These are phyloP conservation scores for Choristoneura rosaceana DNA, from an alignment of 2,888 invertebrate genomes.

Conservation along the genomic window DNA sequence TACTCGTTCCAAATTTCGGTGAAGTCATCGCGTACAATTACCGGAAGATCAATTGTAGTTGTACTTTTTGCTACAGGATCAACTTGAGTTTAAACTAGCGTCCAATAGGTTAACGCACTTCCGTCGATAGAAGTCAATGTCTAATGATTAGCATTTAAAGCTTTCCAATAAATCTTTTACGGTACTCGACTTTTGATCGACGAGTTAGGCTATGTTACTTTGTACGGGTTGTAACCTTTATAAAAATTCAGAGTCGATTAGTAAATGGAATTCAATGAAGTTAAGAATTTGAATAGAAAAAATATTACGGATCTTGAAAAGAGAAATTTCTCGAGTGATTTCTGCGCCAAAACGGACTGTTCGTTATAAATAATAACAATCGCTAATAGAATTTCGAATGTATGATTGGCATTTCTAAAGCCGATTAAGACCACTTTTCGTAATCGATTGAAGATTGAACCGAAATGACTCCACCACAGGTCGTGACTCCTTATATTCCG, in stretches of 20 bases:
- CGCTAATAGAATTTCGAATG: constrained; percentile 25
- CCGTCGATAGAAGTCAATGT: constrained; percentile 32
- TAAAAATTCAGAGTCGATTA: not conserved
- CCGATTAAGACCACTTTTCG: constrained; percentile 57
- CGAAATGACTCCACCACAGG: constrained; percentile 53
- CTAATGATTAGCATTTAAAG: constrained; percentile 38
- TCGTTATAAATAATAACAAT: constrained; percentile 17
- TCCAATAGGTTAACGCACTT: constrained; percentile 39
- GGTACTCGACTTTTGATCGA: constrained; percentile 24
- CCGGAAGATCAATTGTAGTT: constrained; percentile 32
- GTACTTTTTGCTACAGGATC: constrained; percentile 30
- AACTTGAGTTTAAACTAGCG: constrained; percentile 27
- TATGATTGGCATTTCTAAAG: constrained; percentile 43
- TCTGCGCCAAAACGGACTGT: not conserved
- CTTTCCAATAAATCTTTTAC: constrained; percentile 30
- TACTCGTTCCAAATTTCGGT: constrained; percentile 20
- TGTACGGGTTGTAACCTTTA: constrained; percentile 1
- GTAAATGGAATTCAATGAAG: not conserved
- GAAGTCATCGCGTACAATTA: constrained; percentile 35
- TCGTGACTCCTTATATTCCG: constrained; percentile 59
- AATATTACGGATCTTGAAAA: not conserved
- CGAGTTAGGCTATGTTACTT: constrained; percentile 5
- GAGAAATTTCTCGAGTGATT: not conserved
- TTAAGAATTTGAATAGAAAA: not conserved
- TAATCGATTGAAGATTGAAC: constrained; percentile 58